These are phyloP conservation scores for Philypnodon macrostomus DNA, from an alignment of 2,797 vertebrate species.

Conservation along the genomic window DNA sequence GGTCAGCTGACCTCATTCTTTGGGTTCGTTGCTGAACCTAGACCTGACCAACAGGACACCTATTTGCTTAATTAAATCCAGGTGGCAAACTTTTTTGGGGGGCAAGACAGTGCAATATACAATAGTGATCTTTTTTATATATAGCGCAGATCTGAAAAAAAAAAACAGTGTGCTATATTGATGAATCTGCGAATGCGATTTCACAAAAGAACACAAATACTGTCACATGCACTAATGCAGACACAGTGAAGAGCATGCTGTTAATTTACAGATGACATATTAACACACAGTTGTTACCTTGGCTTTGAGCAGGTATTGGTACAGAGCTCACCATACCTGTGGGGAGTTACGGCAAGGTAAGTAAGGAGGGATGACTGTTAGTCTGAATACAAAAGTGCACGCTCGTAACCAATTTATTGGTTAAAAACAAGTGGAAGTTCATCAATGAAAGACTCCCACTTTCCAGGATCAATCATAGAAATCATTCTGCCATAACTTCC, in stretches of 20 bases:
- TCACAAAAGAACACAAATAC: slow-evolving; percentile 6
- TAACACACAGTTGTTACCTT: slow-evolving; percentile 73
- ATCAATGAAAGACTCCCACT: no score
- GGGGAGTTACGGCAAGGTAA: slow-evolving; percentile 62
- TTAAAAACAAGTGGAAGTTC: no score
- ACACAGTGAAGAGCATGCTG: slow-evolving; percentile 47
- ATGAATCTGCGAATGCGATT: slow-evolving; percentile 27
- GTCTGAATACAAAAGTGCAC: slow-evolving; percentile 21
- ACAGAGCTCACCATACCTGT: slow-evolving; percentile 75
- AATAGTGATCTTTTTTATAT: no score
- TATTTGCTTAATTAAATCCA: no score
- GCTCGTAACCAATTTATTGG: slow-evolving; percentile 1
- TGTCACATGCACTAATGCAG: slow-evolving; percentile 7
- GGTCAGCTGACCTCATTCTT: no score
- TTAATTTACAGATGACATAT: slow-evolving; percentile 39
- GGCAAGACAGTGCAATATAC: no score
- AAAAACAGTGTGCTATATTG: slow-evolving; percentile 37
- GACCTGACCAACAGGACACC: no score
- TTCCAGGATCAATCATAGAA: no score
- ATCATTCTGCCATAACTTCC: no score
- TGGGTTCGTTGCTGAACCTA: no score
- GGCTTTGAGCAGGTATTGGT: slow-evolving; percentile 73
- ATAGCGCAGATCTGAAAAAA: slow-evolving; percentile 21
- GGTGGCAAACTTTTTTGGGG: no score
- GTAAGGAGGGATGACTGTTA: slow-evolving; percentile 32